Evolutionary conservation across 2,113 vertebrate species (phyloP).

Genomic region (Gasterosteus nipponicus): DNA sequence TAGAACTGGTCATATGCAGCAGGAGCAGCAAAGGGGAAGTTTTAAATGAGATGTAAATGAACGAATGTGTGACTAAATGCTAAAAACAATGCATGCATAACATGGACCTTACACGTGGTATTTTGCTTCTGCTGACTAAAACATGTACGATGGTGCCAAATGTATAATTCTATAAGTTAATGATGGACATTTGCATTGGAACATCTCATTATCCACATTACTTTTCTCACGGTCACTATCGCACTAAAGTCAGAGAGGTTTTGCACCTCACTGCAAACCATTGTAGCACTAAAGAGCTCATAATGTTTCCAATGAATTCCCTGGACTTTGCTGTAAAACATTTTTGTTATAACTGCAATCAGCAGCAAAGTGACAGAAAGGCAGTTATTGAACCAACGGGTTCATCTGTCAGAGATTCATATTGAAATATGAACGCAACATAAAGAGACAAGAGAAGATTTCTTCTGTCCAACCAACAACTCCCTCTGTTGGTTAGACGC

Average conservation of each 20-base stretch:
- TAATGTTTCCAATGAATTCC: neutral
- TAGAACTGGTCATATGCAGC: neutral
- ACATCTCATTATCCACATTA: neutral
- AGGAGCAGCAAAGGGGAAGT: neutral
- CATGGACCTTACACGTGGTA: neutral
- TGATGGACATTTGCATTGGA: neutral
- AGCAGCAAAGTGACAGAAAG: neutral
- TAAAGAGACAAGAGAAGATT: neutral
- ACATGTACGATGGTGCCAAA: neutral
- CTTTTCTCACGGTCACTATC: neutral
- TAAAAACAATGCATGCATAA: neutral
- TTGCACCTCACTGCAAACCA: neutral
- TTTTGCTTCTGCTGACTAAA: neutral
- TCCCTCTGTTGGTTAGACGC: slow-evolving; percentile 55
- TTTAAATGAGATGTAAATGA: neutral
- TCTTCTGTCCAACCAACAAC: slow-evolving; percentile 13
- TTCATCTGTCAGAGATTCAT: neutral
- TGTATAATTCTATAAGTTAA: neutral
- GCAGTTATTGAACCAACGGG: neutral
- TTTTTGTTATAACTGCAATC: slow-evolving; percentile 6
- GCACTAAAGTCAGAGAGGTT: neutral
- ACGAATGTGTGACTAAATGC: neutral
- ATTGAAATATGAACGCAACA: too few species aligned
- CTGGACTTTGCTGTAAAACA: slow-evolving; percentile 6
- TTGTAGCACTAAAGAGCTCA: neutral